Evolutionary conservation across 2,888 invertebrate species (phyloP).

Genomic region (Drosophila gaucha): DNA sequence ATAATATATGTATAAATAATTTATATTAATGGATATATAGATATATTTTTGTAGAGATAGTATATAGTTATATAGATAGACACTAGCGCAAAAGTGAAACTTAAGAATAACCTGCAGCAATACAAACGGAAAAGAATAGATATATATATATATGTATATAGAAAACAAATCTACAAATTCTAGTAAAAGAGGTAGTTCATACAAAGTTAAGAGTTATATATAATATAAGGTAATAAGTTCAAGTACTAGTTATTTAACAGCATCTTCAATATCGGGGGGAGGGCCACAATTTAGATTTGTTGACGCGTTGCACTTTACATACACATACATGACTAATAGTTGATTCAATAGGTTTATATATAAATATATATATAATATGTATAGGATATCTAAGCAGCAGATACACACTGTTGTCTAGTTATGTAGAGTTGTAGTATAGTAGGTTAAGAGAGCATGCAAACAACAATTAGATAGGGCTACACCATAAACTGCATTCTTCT

Average conservation of each 20-base stretch:
- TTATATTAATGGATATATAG: conserved; percentile 37
- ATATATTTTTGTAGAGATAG: conserved; percentile 32
- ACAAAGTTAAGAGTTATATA: conserved; percentile 64
- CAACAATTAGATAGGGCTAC: conserved; percentile 72
- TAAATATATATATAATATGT: conserved; percentile 23
- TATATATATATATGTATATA: neutral
- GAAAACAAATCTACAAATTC: conserved; percentile 73
- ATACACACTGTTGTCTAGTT: conserved; percentile 55
- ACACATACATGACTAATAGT: conserved; percentile 37
- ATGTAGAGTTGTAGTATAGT: conserved; percentile 49
- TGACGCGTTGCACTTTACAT: too few species aligned
- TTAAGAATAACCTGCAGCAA: conserved; percentile 65
- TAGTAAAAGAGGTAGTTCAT: conserved; percentile 60
- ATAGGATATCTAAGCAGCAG: conserved; percentile 56
- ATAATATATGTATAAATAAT: conserved; percentile 48
- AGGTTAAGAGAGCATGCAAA: conserved; percentile 74
- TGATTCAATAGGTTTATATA: conserved; percentile 20
- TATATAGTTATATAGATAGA: conserved; percentile 26
- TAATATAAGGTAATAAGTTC: conserved; percentile 35
- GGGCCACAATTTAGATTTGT: neutral
- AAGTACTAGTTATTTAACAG: conserved; percentile 52
- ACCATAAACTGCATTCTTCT: conserved; percentile 63
- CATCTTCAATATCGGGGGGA: conserved; percentile 23
- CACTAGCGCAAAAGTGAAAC: conserved; percentile 52
- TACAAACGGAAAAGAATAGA: conserved; percentile 55